These are phyloP conservation scores for Pimephales promelas DNA, from an alignment of 2,113 vertebrate species.

Conservation along the genomic window DNA sequence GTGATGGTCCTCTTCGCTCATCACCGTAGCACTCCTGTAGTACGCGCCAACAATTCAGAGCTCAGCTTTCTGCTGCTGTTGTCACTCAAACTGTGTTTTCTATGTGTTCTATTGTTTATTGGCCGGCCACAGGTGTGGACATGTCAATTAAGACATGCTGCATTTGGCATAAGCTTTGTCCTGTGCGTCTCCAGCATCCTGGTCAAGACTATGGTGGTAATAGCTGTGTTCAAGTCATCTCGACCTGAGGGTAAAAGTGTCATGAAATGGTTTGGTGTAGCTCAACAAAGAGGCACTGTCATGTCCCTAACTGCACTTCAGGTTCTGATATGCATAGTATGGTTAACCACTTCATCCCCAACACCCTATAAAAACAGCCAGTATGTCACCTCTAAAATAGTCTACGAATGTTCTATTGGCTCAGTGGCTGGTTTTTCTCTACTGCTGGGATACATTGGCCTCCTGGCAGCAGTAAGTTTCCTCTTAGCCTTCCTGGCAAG, in stretches of 20 bases:
- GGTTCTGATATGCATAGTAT: conserved; percentile 44
- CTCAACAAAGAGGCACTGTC: conserved; percentile 50
- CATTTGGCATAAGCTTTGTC: conserved; percentile 42
- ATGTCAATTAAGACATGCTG: conserved; percentile 37
- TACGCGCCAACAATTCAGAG: conserved; percentile 36
- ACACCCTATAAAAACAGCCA: conserved; percentile 49
- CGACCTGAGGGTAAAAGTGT: conserved; percentile 40
- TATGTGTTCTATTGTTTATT: conserved; percentile 32
- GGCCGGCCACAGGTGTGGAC: conserved; percentile 29
- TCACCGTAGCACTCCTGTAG: conserved; percentile 25
- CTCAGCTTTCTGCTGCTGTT: conserved; percentile 33
- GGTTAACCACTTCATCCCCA: conserved; percentile 45
- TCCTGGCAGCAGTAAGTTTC: conserved; percentile 20
- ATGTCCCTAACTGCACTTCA: conserved; percentile 35
- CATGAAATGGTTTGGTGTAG: conserved; percentile 54
- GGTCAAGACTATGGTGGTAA: conserved; percentile 53
- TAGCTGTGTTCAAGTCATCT: too few relatives aligned
- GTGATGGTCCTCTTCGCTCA: conserved; percentile 24
- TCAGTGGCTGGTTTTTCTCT: conserved; percentile 23
- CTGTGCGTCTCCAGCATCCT: conserved; percentile 50
- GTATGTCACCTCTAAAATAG: conserved; percentile 45
- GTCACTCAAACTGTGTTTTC: conserved; percentile 41
- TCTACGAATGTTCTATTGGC: conserved; percentile 46
- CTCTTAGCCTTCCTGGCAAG: conserved; percentile 25
- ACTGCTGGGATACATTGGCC: conserved; percentile 16